Evolutionary conservation across 2,113 vertebrate species (phyloP).

Genomic region (Vimba vimba): DNA sequence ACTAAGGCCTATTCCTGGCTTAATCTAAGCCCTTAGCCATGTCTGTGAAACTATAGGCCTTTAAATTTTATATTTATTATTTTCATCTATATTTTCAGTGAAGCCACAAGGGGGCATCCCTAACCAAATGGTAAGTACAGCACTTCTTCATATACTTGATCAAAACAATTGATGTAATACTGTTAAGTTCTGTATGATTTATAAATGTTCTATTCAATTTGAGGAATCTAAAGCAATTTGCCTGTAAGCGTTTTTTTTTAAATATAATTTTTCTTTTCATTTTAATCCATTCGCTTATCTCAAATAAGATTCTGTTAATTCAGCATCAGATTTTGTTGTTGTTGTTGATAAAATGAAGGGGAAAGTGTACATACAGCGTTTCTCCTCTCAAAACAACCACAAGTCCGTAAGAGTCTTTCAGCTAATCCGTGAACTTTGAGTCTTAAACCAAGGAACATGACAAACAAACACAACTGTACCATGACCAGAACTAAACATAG

Average conservation of each 20-base stretch:
- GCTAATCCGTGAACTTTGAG: conserved; percentile 12
- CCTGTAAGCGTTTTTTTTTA: too few relatives aligned
- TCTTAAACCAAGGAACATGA: conserved; percentile 11
- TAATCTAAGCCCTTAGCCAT: too few relatives aligned
- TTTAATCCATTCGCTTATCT: background rate
- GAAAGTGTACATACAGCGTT: background rate
- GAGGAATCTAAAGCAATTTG: background rate
- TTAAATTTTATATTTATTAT: background rate
- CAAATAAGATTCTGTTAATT: background rate
- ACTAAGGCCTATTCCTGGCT: too few relatives aligned
- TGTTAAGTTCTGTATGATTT: background rate
- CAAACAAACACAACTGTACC: conserved; percentile 8
- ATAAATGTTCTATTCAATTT: background rate
- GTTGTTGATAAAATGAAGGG: background rate
- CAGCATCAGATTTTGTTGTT: background rate
- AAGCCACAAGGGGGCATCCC: conserved; percentile 12
- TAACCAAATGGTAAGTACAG: background rate
- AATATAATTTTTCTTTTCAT: background rate
- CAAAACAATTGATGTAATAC: background rate
- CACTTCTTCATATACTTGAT: background rate
- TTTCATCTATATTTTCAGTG: background rate
- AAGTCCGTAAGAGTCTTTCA: background rate
- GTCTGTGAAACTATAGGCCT: too few relatives aligned
- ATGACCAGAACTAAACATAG: background rate
- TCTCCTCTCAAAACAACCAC: background rate